Evolutionary conservation across 2,113 vertebrate genomes (phyloP).

Genomic region (Sphaerodactylus townsendi): DNA sequence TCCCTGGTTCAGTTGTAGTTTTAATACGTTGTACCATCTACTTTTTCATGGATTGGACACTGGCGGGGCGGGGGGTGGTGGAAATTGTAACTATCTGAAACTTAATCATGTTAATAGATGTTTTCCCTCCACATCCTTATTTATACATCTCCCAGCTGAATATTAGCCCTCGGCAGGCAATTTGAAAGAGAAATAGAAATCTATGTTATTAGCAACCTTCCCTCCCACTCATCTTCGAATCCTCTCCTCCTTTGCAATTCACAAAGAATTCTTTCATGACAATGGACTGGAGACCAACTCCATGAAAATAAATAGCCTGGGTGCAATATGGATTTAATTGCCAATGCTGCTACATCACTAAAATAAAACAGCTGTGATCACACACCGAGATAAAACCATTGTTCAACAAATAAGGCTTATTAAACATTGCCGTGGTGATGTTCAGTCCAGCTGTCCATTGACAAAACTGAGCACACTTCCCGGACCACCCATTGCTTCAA

Average conservation of each 20-base stretch:
- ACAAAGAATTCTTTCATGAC: slow-evolving; percentile 72
- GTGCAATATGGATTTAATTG: slow-evolving; percentile 78
- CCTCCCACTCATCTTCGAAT: slow-evolving; percentile 20
- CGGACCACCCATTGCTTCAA: slow-evolving; percentile 70
- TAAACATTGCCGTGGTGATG: slow-evolving; percentile 62
- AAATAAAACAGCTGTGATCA: slow-evolving; percentile 82
- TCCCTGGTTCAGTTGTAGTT: not conserved
- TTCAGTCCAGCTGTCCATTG: slow-evolving; percentile 67
- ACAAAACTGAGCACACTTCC: slow-evolving; percentile 43
- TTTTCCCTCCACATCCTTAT: slow-evolving; percentile 19
- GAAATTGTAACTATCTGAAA: slow-evolving; percentile 33
- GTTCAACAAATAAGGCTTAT: slow-evolving; percentile 75
- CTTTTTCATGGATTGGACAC: not conserved
- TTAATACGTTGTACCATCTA: not conserved
- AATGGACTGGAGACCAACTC: slow-evolving; percentile 62
- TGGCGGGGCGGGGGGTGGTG: no score
- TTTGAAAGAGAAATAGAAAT: slow-evolving; percentile 41
- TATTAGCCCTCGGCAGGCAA: slow-evolving; percentile 39
- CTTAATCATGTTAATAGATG: not conserved
- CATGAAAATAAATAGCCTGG: slow-evolving; percentile 77
- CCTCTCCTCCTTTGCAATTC: slow-evolving; percentile 62
- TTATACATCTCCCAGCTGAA: slow-evolving; percentile 42
- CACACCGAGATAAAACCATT: slow-evolving; percentile 73
- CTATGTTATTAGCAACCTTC: not conserved
- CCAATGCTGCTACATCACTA: slow-evolving; percentile 68